Base-by-base conservation (phyloP, 2,888 invertebrate species). In the Matsumyia berberina region DNA sequence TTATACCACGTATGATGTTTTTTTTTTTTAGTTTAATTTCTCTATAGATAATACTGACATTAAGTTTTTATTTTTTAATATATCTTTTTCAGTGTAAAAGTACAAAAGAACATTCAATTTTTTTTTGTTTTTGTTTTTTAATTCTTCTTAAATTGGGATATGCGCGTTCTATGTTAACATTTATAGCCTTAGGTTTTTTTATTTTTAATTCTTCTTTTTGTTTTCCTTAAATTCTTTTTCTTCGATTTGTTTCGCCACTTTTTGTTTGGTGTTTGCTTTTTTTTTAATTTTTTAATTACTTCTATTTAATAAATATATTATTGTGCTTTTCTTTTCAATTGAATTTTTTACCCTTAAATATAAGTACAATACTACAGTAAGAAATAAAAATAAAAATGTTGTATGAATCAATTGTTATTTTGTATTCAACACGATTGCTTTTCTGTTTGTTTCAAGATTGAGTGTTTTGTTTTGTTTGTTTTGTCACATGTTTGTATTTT, bases 131-230 rank as follows among this genome's bases (percentile, higher is more conserved):
- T 53, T 46, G 46, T 77, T 57, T 60, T 60, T 64, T 78, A 39
- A 37, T 78, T 79, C 76, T 81, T 62, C 76, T 77, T 86, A 81
- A 81, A 76, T 77, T 86, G 86, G 86, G 86, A 86, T 86, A 86
- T 86, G 86, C 86, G 86, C 86, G 81, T 86, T 86, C 86, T 86
- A 86, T 86, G 81, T 86, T 86, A 86, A 86, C 81, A 86, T 81
- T 55, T 77, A 86, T 86, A 86, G 81, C 81, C 81, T 86, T 73
- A 66, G 29, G 73, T 77, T 58, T 46, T 55, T 62, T 83, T 77
- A n/a, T n/a, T n/a, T n/a, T n/a, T n/a, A n/a, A n/a, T n/a, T n/a
- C n/a, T 66, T 53, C 58, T 17, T 35, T 78, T 15, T 70, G 62
- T 62, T 42, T 37, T 74, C 39, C 39, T 37, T 83, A 83, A 83